Conservation (phyloP, 2,888 invertebrate genomes). For the Synergus gifuensis region DNA sequence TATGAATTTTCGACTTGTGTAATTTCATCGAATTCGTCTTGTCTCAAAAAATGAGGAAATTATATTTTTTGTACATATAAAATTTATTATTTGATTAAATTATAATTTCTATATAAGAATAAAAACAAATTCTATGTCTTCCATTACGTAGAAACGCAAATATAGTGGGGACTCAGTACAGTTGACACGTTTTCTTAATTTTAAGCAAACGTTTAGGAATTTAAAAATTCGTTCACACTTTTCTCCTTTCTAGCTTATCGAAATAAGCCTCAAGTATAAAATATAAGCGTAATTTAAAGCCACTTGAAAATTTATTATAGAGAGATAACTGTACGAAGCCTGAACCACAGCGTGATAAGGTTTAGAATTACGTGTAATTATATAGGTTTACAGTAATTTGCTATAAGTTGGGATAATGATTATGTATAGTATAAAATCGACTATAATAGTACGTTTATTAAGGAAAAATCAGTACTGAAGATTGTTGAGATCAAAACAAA, state of each 20-base stretch:
- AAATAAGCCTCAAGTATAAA: too few species aligned
- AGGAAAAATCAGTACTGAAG: background rate
- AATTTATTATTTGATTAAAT: slow-evolving; percentile 18
- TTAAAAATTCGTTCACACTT: too few species aligned
- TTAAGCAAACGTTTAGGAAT: too few species aligned
- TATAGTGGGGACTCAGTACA: background rate
- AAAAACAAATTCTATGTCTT: slow-evolving; percentile 73
- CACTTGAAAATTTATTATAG: too few species aligned
- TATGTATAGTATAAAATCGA: background rate
- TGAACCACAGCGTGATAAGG: background rate
- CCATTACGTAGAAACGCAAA: slow-evolving; percentile 55
- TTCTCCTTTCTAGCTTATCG: too few species aligned
- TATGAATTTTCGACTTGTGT: background rate
- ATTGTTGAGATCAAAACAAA: background rate
- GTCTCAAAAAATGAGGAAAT: background rate
- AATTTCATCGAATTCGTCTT: background rate
- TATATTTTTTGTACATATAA: background rate
- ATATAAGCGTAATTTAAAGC: too few species aligned
- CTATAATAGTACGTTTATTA: background rate
- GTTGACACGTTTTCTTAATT: background rate
- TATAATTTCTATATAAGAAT: slow-evolving; percentile 40
- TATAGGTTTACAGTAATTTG: background rate
- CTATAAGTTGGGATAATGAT: background rate
- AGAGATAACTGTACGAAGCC: background rate
- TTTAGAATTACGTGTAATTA: background rate